Base-by-base conservation (phyloP, 64 coral and sea anemone genomes). In the Porites australiensis region DNA sequence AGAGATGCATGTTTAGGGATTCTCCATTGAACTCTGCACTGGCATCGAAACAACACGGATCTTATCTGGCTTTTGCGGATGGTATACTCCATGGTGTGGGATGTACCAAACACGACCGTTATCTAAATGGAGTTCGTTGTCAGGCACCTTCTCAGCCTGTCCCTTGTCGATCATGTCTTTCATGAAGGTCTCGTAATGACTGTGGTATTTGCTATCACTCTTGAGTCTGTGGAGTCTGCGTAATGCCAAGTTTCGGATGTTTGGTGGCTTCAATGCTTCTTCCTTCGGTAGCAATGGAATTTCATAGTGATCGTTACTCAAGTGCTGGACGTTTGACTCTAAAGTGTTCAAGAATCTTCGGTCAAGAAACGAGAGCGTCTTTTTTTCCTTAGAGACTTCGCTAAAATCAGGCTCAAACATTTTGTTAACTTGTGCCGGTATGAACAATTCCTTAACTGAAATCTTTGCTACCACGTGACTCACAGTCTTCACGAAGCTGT, bases 101-200 rank as follows among this genome's bases (percentile, higher is more conserved):
- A 88, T 58, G 53, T 88, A 88, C 87, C 87, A 89, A 51, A 88
- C 11, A 89, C 73, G 72, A 8, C 58, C 46, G 13, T 22, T 89
- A 43, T 21, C 66, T 23, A n/a, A 43, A 6, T 4, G 22, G 1
- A n/a, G 4, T 22, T 84, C 44, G 6, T 66, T 70, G 20, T 50
- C 14, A 46, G 68, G 86, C 16, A 86, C 68, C 23, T 48, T 54
- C 49, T 88, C 86, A 57, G 86, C 86, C 51, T 88, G 49, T 37
- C 86, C 86, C 4, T 69, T 88, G 16, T 27, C 23, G 21, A 88
- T 73, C 45, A 74, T 51, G 46, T 88, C 58, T 15, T 21, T 16
- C 86, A 72, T 75, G 49, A 88, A 72, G n/a, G 10, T 13, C 49
- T 8, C 4, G 63, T 67, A 84, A 10, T 66, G 21, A 16, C 68